phyloP scores from a whole-genome alignment of 2,888 invertebrate species.

The Corythucha ciliata region DNA sequence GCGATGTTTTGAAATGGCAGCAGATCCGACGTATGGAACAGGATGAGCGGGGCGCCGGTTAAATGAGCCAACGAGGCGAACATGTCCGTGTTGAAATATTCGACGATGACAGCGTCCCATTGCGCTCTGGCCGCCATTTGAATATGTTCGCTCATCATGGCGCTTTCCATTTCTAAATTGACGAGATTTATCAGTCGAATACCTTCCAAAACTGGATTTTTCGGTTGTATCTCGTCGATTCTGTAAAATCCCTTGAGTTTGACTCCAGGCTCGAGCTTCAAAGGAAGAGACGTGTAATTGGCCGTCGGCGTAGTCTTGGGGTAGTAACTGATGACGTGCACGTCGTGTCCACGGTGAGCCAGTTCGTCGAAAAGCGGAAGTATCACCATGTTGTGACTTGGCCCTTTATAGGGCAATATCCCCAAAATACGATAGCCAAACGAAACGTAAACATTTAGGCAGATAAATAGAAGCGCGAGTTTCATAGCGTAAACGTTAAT shows the following conservation, averaged over 20 bases:
- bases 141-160: no score
- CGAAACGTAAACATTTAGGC: no score
- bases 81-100: slow-evolving; percentile 64
- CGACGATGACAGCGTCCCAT: slow-evolving; percentile 54
- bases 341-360: slow-evolving; percentile 22
- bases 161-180: no score
- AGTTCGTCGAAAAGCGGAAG: slow-evolving; percentile 20
- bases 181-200: no score
- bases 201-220: no score
- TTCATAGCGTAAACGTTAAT: no score
- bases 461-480: no score
- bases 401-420: slow-evolving; percentile 18
- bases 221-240: no score
- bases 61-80: slow-evolving; percentile 55
- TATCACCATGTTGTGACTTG: slow-evolving; percentile 13
- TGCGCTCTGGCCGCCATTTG: slow-evolving; percentile 8
- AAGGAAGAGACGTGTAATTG: slow-evolving; percentile 7
- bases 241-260: no score
- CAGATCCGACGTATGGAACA: slow-evolving; percentile 49
- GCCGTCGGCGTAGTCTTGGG: slow-evolving; percentile 9
- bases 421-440: no score
- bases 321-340: slow-evolving; percentile 20
- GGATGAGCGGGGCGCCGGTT: slow-evolving; percentile 53
- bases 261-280: no score
- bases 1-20: slow-evolving; percentile 54